These are phyloP conservation scores for Orchesellides sinensis DNA, from an alignment of 2,888 invertebrate genomes.

Conservation along the genomic window DNA sequence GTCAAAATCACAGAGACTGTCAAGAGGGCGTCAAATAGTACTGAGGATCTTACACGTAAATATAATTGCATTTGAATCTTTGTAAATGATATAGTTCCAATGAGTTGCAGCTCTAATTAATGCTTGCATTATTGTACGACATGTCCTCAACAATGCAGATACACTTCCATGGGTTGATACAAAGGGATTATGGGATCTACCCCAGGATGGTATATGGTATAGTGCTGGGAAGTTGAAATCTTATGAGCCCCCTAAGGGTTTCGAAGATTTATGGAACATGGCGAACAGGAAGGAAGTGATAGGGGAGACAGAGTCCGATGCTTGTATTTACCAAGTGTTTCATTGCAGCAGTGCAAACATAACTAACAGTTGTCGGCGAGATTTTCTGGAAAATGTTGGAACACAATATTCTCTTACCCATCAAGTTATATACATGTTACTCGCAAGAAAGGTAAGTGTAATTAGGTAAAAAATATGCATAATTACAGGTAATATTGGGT, in stretches of 20 bases:
- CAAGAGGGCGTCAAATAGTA: too few species aligned
- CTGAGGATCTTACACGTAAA: too few species aligned
- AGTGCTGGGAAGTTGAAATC: conserved; percentile 15
- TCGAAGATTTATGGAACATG: conserved; percentile 40
- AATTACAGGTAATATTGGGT: too few species aligned
- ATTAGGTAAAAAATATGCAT: conserved; percentile 13
- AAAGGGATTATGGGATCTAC: conserved; percentile 65
- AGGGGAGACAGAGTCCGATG: conserved; percentile 65
- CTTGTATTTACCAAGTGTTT: conserved; percentile 68
- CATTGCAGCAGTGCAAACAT: conserved; percentile 50
- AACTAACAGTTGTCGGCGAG: conserved; percentile 46
- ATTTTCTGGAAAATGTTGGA: conserved; percentile 63
- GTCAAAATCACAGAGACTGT: too few species aligned
- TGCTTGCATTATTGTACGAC: too few species aligned
- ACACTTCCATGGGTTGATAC: conserved; percentile 67
- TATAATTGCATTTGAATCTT: too few species aligned
- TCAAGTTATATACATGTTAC: conserved; percentile 70
- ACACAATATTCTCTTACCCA: conserved; percentile 70
- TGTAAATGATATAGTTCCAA: too few species aligned
- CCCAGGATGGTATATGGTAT: conserved; percentile 58
- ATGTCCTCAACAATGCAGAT: too few species aligned
- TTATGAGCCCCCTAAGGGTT: conserved; percentile 24
- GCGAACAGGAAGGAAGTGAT: conserved; percentile 53
- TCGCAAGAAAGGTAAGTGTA: conserved; percentile 66
- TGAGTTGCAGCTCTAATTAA: too few species aligned